Conservation (phyloP, 1,140 invertebrate genomes). For the Amphibalanus amphitrite region DNA sequence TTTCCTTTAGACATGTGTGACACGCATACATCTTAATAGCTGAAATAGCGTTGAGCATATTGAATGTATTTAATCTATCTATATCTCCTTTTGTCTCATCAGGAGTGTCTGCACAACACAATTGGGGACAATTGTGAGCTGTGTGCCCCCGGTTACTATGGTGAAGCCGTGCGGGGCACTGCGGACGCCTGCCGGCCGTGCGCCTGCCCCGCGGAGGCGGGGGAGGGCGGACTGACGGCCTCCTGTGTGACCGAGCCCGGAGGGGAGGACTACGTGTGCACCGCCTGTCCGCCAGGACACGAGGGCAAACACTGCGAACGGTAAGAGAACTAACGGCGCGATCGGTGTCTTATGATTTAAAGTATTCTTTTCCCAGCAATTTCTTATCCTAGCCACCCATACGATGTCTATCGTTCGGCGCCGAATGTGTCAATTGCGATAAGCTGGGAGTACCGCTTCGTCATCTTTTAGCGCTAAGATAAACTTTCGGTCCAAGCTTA, state of each 20-base stretch:
- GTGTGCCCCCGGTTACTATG: slow-evolving; percentile 79
- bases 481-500: no score
- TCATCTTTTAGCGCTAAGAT: no score
- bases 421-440: no score
- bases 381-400: no score
- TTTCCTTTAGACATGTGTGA: no score
- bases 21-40: no score
- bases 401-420: no score
- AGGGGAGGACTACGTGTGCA: slow-evolving; percentile 58
- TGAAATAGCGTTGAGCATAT: no score
- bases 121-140: slow-evolving; percentile 57
- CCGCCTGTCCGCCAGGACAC: slow-evolving; percentile 74
- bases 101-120: slow-evolving; percentile 52
- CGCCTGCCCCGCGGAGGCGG: slow-evolving; percentile 57
- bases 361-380: no score
- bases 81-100: slow-evolving; percentile 5
- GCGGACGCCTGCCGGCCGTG: slow-evolving; percentile 64
- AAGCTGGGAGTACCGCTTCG: no score
- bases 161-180: slow-evolving; percentile 57
- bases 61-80: no score
- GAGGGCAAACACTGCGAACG: slow-evolving; percentile 80
- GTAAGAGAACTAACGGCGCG: slow-evolving; percentile 32
- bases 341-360: no score
- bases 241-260: slow-evolving; percentile 43
- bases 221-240: slow-evolving; percentile 71